phyloP scores from a whole-genome alignment of 1,140 invertebrate genomes.

The Pissodes strobi region DNA sequence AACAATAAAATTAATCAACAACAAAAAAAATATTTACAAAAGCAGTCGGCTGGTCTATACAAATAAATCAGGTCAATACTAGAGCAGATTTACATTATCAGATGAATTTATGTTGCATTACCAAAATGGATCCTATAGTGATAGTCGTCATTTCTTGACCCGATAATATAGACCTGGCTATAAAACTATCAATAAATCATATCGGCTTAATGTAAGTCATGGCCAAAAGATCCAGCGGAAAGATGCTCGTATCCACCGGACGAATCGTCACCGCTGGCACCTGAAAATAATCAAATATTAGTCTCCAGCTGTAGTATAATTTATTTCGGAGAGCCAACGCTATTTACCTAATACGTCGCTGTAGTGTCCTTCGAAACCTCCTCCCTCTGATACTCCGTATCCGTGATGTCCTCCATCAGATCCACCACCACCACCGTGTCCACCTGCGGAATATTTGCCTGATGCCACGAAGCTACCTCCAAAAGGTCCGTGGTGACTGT shows the following conservation, averaged over 20 bases:
- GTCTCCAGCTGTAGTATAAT: neutral
- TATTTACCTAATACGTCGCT: conserved; percentile 39
- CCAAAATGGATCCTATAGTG: too few species aligned
- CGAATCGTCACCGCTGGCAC: conserved; percentile 19
- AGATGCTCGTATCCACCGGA: conserved; percentile 23
- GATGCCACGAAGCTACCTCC: conserved; percentile 46
- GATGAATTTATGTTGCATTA: too few species aligned
- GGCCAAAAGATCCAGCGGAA: conserved; percentile 26
- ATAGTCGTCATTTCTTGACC: too few species aligned
- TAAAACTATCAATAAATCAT: neutral
- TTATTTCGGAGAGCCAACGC: neutral
- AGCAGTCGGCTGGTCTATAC: conserved; percentile 4
- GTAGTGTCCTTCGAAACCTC: conserved; percentile 40
- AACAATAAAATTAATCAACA: conserved; percentile 28
- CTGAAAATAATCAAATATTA: conserved; percentile 7
- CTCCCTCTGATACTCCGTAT: conserved; percentile 29
- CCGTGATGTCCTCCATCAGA: conserved; percentile 21
- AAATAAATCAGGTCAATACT: too few species aligned
- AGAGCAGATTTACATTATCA: too few species aligned
- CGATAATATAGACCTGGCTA: too few species aligned
- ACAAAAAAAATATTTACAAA: conserved; percentile 30
- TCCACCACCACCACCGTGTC: conserved; percentile 34
- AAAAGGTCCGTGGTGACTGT: conserved; percentile 39
- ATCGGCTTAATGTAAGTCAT: conserved; percentile 1
- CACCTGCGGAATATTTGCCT: conserved; percentile 43